A percentile compares a stretch with the other conserved stretches of the same genome.
Conservation (phyloP, 2,888 invertebrate genomes). For the Spodoptera picta region DNA sequence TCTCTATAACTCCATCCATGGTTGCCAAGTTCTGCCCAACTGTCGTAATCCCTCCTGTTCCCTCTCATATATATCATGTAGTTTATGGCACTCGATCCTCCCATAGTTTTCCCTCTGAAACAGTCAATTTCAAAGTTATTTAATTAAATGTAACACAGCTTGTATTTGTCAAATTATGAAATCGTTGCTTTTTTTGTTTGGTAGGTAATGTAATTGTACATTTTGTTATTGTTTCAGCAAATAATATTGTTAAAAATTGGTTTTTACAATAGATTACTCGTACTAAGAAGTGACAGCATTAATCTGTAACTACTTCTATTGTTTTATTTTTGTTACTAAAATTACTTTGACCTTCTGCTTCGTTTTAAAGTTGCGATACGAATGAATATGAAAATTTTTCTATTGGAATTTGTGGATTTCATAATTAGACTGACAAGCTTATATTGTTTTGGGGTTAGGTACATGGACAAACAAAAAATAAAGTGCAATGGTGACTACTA, state of each 20-base stretch:
- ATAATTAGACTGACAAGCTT: conserved; percentile 26
- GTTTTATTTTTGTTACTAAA: no score
- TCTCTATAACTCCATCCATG: conserved; percentile 90
- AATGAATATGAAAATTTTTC: no score
- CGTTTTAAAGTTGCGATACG: no score
- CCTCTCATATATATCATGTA: conserved; percentile 91
- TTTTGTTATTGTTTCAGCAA: no score
- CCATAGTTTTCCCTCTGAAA: conserved; percentile 90
- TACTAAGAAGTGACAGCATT: no score
- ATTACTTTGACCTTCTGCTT: no score
- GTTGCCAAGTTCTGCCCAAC: conserved; percentile 90
- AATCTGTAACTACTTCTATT: no score
- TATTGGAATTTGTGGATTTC: conserved; percentile 15
- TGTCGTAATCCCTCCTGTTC: conserved; percentile 89
- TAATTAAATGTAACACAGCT: not conserved
- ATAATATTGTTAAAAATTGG: no score
- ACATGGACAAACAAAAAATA: not conserved
- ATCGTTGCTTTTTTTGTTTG: conserved; percentile 4
- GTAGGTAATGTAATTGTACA: no score
- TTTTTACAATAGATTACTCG: no score
- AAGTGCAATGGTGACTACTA: no score
- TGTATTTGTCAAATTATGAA: conserved; percentile 35
- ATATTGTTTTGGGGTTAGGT: not conserved
- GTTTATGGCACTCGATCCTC: conserved; percentile 91
- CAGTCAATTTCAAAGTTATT: conserved; percentile 4